Evolutionary conservation across 1,140 invertebrate genomes (phyloP), one percentile per base, ranked within the genome.

Genomic region (Aphaenogaster floridana): DNA sequence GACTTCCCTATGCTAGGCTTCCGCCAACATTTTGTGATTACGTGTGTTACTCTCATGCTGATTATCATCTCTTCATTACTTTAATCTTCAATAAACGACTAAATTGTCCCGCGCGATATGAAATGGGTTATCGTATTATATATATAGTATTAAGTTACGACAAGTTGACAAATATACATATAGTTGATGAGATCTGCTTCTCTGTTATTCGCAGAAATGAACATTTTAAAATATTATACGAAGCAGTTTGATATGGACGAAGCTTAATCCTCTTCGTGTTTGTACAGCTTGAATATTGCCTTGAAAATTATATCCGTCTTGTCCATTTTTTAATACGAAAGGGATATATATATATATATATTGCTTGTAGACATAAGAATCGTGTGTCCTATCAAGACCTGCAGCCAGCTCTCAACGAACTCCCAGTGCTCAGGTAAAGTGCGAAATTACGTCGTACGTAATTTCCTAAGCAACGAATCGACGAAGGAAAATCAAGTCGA

Each of bases 341-440:
- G 81, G 72, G 76, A 87, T 93, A 76, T 68, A 87, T 93, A 76
- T 68, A 68, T 68, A 68, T 68, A 68, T 93, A 94, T 95, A 93
- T 94, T 92, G 93, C 92, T 95, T 95, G 94, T 96, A 97, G 97
- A 97, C 95, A 96, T 97, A 96, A 96, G 97, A 96, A 96, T 97
- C 96, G 95, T 97, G 94, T 97, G 96, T 96, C 96, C 97, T 95
- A 96, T 96, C 95, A 97, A 97, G 96, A 96, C 96, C 93, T 96
- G 96, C 95, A 97, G 96, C 92, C 97, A 97, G 95, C 96, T 96
- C 87, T 97, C 96, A 92, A 96, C 96, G 94, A 97, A 97, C 95
- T 97, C 96, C 89, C 96, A 96, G 94, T 96, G 96, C 94, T 97
- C 97, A 97, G 97, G 97, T 97, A 97, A 96, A 88, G 81, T 88